phyloP scores from a whole-genome alignment of 2,113 vertebrate genomes.

The Platichthys flesus region DNA sequence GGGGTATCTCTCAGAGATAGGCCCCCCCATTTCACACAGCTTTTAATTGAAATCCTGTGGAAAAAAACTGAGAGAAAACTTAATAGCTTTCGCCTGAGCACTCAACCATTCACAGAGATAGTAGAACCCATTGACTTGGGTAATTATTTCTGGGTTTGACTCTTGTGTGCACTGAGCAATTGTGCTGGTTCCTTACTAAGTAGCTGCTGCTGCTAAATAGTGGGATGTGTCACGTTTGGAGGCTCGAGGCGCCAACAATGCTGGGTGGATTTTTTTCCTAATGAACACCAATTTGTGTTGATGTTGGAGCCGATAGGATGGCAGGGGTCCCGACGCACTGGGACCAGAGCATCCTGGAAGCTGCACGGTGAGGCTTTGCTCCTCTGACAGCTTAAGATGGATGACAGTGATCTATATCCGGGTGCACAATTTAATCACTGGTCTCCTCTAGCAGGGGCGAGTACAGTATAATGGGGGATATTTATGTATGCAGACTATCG shows the following conservation, averaged over 20 bases:
- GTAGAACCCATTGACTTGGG: constrained; percentile 73
- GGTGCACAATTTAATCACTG: constrained; percentile 74
- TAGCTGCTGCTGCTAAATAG: constrained; percentile 38
- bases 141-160: constrained; percentile 82
- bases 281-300: constrained; percentile 64
- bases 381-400: constrained; percentile 60
- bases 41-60: constrained; percentile 81
- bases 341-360: neutral
- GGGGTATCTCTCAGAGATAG: constrained; percentile 78
- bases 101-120: constrained; percentile 80
- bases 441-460: constrained; percentile 45
- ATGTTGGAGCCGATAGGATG: constrained; percentile 60
- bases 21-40: constrained; percentile 55
- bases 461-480: constrained; percentile 48
- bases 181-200: constrained; percentile 51
- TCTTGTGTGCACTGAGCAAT: constrained; percentile 51
- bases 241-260: constrained; percentile 22
- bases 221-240: constrained; percentile 47
- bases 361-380: constrained; percentile 24
- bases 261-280: constrained; percentile 48
- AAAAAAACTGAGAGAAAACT: constrained; percentile 61
- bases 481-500: constrained; percentile 73
- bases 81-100: constrained; percentile 81
- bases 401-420: constrained; percentile 67
- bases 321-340: constrained; percentile 39